Base-by-base conservation (phyloP, 1,140 invertebrate species). In the Bombus sylvicola region DNA sequence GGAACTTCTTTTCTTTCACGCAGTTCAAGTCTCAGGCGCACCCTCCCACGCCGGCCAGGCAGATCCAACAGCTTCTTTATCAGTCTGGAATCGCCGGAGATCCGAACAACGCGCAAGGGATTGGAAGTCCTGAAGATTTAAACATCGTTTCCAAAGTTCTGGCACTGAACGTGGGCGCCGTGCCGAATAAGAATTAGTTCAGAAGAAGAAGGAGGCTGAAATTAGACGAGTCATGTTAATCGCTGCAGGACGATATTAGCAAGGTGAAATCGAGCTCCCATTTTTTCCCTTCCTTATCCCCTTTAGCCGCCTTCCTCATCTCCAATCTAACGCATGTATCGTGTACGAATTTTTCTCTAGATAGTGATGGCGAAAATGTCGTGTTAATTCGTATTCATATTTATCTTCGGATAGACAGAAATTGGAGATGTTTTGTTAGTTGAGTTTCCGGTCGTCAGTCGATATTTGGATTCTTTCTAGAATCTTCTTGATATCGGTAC, bases 81-180 rank as follows among this genome's bases (percentile, higher is more conserved):
- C 96, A 97, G 91, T 97, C 96, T 47, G 97, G 96, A 25, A 95
- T 97, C 82, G 95, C 95, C 13, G 91, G 89, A 0, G 94, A 95
- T 25, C 83, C 95, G 53, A 89, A 92, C 18, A 92, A 87, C 10
- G 89, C 89, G 0, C 94, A 92, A 15, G 93, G 94, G 0, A 91
- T 91, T 0, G 93, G 95, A 88, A 95, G 95, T 64, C 96, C 96
- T 85, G 97, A 97, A 94, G 97, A 98, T 91, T 95, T 98, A 43
- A 97, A 97, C 92, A 97, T 98, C 86, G 97, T 98, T 31, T 97
- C 97, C 31, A 98, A 98, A 94, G 97, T 98, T 66, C 94, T 98
- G 82, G 97, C 97, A 34, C 94, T 97, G 59, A 97, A 97, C 93
- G 97, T 97, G 88, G 97, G 97, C 62, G 92, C 95, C 1, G 8